Conservation (phyloP, 1,140 invertebrate species). For the Sycobia sp. region DNA sequence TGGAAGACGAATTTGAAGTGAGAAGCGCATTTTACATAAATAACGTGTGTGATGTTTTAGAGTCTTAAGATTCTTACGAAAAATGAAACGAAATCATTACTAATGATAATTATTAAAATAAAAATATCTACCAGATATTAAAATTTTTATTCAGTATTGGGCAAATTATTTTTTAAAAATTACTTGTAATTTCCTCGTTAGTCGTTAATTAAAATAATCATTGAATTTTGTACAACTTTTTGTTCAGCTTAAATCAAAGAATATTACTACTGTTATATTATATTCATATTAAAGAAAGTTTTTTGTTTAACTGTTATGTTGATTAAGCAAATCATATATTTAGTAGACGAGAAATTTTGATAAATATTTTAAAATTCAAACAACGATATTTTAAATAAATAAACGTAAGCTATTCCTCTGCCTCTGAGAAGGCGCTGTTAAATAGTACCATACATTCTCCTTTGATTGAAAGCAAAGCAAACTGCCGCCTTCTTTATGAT, state of each 20-base stretch:
- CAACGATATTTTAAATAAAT: constrained; percentile 24
- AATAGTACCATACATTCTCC: neutral
- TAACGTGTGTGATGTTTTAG: constrained; percentile 30
- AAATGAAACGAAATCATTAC: constrained; percentile 20
- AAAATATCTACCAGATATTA: constrained; percentile 19
- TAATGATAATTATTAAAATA: constrained; percentile 15
- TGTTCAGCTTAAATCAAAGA: too few species aligned
- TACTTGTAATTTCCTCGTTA: constrained; percentile 15
- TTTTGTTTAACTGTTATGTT: constrained; percentile 21
- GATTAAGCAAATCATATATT: constrained; percentile 10
- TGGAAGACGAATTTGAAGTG: constrained; percentile 31
- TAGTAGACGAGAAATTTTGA: constrained; percentile 29
- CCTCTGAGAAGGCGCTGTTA: constrained; percentile 4
- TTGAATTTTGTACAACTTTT: constrained; percentile 10
- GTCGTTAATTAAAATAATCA: neutral
- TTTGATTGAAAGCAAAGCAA: constrained; percentile 24
- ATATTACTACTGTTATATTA: neutral
- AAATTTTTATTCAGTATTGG: constrained; percentile 27
- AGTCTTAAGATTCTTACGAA: constrained; percentile 3
- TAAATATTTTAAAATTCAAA: constrained; percentile 30
- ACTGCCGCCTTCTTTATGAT: constrained; percentile 30
- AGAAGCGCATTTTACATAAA: constrained; percentile 34
- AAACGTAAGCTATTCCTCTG: constrained; percentile 13
- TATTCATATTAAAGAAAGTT: constrained; percentile 22
- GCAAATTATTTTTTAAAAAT: constrained; percentile 12